Evolutionary conservation across 2,888 invertebrate genomes (phyloP).

Genomic region (Nematopogon swammerdamellus): DNA sequence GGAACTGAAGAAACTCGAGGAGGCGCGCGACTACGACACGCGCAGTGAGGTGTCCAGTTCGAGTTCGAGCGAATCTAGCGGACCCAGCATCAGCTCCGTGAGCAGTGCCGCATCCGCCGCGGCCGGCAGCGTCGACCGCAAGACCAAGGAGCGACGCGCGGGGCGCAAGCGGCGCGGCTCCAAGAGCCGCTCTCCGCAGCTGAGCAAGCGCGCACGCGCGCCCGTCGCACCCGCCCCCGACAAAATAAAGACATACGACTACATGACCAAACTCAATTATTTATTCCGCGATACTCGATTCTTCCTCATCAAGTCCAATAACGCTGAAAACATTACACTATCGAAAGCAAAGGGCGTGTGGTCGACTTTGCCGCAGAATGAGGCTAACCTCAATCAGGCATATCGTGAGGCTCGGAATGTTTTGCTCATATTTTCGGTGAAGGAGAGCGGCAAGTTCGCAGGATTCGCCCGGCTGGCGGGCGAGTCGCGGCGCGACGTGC

Average conservation of each 20-base stretch:
- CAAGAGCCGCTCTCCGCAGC: constrained; percentile 33
- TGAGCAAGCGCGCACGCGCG: constrained; percentile 35
- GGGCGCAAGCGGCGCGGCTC: constrained; percentile 56
- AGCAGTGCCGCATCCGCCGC: constrained; percentile 32
- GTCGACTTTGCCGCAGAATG: constrained; percentile 97
- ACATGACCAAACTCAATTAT: constrained; percentile 87
- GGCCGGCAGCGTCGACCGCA: constrained; percentile 56
- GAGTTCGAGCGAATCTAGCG: constrained; percentile 67
- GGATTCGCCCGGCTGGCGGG: constrained; percentile 91
- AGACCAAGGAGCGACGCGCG: constrained; percentile 49
- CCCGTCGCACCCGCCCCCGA: constrained; percentile 25
- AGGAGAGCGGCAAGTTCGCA: constrained; percentile 94
- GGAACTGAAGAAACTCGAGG: constrained; percentile 73
- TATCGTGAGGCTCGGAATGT: constrained; percentile 92
- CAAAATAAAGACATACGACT: constrained; percentile 73
- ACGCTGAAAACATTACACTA: constrained; percentile 92
- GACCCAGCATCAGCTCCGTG: constrained; percentile 75
- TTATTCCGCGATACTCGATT: constrained; percentile 92
- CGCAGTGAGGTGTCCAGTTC: constrained; percentile 87
- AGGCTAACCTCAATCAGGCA: constrained; percentile 93
- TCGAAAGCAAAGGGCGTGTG: constrained; percentile 96
- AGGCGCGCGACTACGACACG: constrained; percentile 75
- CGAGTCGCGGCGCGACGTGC: constrained; percentile 86
- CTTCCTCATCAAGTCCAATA: constrained; percentile 97
- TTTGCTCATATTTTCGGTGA: constrained; percentile 93